Base-by-base conservation (phyloP, 2,797 vertebrate species). In the Bryconaethiops microstoma region DNA sequence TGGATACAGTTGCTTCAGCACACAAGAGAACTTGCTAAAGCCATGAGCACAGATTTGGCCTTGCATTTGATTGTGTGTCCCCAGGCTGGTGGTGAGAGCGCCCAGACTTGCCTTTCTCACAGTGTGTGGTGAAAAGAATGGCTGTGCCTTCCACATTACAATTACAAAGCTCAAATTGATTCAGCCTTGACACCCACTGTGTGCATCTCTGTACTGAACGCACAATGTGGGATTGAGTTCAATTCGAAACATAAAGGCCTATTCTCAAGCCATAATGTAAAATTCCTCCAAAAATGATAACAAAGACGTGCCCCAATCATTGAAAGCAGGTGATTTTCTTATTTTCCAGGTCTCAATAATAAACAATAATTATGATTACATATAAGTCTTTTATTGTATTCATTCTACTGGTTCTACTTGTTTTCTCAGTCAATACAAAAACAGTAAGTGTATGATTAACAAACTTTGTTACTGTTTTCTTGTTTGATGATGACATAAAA, bases 161-260 rank as follows among this genome's bases (percentile, higher is more conserved):
- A 77, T 80, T 80, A 82, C 79, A 82, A 79, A 85, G 40, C 83
- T 77, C 45, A 80, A 64, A 80, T 50, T 69, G 70, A 76, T 82
- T 74, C 76, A 45, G 64, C 63, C n/a, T 77, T 82, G 42, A 85
- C 80, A 79, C 81, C 80, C 79, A 73, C 77, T 83, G 78, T 78
- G 70, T n/a, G 42, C 14, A 69, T 80, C 67, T 68, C 65, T 67
- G 73, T 23, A 54, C 13, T 77, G 57, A 48, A 75, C 57, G 9
- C 52, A 80, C 63, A 82, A 80, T 79, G 45, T 72, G 13, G 67
- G 23, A n/a, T 25, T 74, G 64, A 82, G 57, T 77, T 57, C 63
- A 70, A n/a, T 59, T 84, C 25, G n/a, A 69, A 39, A 79, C 70
- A 76, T 67, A 83, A 70, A 64, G 54, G 59, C 65, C 40, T 77